Base-by-base conservation (phyloP, 1,140 invertebrate genomes). In the Trichogramma pretiosum region DNA sequence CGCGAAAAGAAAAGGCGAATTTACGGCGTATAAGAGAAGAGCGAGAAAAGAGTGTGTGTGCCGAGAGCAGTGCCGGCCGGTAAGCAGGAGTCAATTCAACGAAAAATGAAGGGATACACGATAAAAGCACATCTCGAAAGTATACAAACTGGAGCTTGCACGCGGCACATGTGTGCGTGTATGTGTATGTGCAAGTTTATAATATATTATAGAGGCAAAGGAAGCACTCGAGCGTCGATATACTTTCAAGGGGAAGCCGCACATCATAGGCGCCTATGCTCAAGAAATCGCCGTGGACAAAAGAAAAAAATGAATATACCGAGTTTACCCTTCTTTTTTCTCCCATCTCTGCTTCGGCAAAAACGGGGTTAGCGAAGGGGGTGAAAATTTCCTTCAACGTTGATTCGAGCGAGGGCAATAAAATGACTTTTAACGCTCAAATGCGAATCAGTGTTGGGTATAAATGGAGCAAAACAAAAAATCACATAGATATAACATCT, bases 181-280 rank as follows among this genome's bases (percentile, higher is more conserved):
- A 34, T 39, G 47, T 56, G 45, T 55, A 45, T 38, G 30, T 28
- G 32, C 19, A 22, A 34, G 30, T 26, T 37, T 26, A 21, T 13
- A n/a, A 38, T 16, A 22, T 18, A 23, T n/a, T 28, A 28, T 11
- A 28, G 11, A 5, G 24, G 24, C 61, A 64, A 66, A 66, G 61
- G 61, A 62, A 56, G 48, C 57, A 61, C 63, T 65, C 59, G 57
- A 63, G 57, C 60, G 58, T 45, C 56, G 60, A 64, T 64, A 64
- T 64, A 56, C 52, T 59, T 60, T 60, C 44, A 48, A 50, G 41
- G 33, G 17, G 33, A 9, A 34, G 13, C 13, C 17, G 14, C n/a
- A n/a, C n/a, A n/a, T n/a, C 5, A 28, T 28, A 7, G 24, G 5
- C 11, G 24, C 24, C 5, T 5, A 11, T 11, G 24, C 5, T 5